A percentile compares a stretch with the other conserved stretches of the same genome.
Conservation (phyloP, 2,888 invertebrate species). For the Rhagium mordax region DNA sequence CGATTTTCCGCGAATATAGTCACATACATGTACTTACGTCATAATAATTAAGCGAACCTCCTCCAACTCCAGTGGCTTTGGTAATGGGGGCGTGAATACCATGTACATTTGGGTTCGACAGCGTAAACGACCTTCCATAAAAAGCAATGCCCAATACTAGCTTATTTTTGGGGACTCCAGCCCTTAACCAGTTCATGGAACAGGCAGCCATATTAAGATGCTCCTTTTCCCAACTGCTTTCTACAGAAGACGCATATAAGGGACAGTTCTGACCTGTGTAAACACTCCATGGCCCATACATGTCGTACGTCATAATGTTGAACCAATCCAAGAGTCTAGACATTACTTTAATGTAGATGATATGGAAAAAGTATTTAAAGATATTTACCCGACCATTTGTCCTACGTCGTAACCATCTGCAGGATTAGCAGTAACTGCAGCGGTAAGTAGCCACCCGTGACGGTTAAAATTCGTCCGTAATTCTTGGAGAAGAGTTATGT, state of each 20-base stretch:
- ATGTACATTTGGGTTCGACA: background rate
- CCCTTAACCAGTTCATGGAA: background rate
- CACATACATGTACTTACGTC: constrained; percentile 2
- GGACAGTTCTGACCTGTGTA: background rate
- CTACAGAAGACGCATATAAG: background rate
- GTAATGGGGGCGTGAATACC: background rate
- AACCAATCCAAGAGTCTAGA: background rate
- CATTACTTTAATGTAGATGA: background rate
- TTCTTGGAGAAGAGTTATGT: background rate
- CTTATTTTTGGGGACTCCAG: background rate
- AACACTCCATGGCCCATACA: background rate
- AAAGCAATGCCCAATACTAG: background rate
- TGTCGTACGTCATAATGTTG: background rate
- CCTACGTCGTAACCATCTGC: background rate
- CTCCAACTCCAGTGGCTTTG: background rate
- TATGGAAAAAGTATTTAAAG: background rate
- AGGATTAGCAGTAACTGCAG: background rate
- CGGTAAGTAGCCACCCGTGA: background rate
- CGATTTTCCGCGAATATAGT: no score
- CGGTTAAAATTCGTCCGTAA: background rate
- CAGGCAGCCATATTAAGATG: background rate
- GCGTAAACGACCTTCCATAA: constrained; percentile 7
- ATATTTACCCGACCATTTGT: background rate
- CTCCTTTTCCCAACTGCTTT: background rate
- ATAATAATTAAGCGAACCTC: background rate